Conservation (phyloP, 2,113 vertebrate genomes). For the Scomber japonicus region DNA sequence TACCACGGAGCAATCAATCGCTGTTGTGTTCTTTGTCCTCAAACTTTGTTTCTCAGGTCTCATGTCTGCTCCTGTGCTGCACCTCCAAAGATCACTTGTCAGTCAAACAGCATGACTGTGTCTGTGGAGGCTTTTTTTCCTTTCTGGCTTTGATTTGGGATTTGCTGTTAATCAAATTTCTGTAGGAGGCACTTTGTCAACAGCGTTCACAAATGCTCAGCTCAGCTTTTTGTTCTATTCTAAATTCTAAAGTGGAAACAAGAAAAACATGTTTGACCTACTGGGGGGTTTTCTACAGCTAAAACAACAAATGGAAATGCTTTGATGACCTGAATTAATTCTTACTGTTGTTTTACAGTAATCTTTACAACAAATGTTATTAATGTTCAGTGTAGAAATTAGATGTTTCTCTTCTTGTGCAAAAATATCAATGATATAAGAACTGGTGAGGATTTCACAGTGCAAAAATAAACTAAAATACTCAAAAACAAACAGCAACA, state of each 20-base stretch:
- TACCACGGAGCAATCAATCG: not conserved
- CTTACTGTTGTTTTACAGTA: too few species aligned
- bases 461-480: too few species aligned
- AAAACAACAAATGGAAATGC: too few species aligned
- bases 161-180: conserved; percentile 44
- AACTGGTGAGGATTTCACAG: too few species aligned
- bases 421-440: too few species aligned
- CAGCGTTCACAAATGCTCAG: not conserved
- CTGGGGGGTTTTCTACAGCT: not conserved
- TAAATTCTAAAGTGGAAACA: not conserved
- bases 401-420: too few species aligned
- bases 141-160: conserved; percentile 13
- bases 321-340: too few species aligned
- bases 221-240: not conserved
- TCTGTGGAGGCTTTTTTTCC: not conserved
- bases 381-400: too few species aligned
- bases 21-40: conserved; percentile 20
- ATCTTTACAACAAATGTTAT: too few species aligned
- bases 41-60: conserved; percentile 24
- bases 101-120: conserved; percentile 43
- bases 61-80: not conserved
- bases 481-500: too few species aligned
- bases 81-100: conserved; percentile 31
- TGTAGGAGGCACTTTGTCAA: conserved; percentile 37
- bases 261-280: not conserved